phyloP scores from a whole-genome alignment of 2,888 invertebrate species.

The Zonitis immaculata region DNA sequence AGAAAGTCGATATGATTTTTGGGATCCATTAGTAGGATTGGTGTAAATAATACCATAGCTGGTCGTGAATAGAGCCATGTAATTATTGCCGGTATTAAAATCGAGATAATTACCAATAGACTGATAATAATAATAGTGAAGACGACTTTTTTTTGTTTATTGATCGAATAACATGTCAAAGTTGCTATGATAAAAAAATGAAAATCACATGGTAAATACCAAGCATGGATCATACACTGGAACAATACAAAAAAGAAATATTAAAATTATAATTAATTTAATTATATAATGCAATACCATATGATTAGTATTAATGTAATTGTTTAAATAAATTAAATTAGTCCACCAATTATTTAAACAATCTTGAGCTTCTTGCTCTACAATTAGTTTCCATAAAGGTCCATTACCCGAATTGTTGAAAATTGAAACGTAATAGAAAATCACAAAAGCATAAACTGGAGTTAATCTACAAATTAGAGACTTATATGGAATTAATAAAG shows the following conservation, averaged over 20 bases:
- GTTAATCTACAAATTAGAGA: conserved; percentile 33
- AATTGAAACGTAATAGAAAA: conserved; percentile 55
- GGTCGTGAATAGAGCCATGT: conserved; percentile 50
- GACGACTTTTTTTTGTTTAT: conserved; percentile 45
- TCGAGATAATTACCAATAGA: conserved; percentile 43
- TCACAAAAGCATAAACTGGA: conserved; percentile 53
- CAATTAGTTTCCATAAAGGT: conserved; percentile 55
- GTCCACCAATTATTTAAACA: conserved; percentile 62
- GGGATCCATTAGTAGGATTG: conserved; percentile 52
- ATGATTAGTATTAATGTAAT: conserved; percentile 55
- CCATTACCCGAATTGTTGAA: conserved; percentile 55
- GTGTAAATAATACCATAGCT: conserved; percentile 54
- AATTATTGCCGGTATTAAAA: conserved; percentile 52
- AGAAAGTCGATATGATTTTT: conserved; percentile 52
- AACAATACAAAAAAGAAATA: conserved; percentile 26
- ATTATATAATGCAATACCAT: no score
- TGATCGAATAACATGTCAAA: conserved; percentile 48
- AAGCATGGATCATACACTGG: conserved; percentile 62
- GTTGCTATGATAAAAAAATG: conserved; percentile 59
- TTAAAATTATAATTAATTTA: no score
- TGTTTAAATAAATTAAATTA: conserved; percentile 57
- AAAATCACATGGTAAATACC: conserved; percentile 68
- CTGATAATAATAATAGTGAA: conserved; percentile 41
- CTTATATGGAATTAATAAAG: no score
- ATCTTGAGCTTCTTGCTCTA: conserved; percentile 50